Percentiles rank a stretch among this genome's conserved stretches.
These are phyloP conservation scores for Hemaris fuciformis DNA, from an alignment of 2,888 invertebrate species.

Conservation along the genomic window DNA sequence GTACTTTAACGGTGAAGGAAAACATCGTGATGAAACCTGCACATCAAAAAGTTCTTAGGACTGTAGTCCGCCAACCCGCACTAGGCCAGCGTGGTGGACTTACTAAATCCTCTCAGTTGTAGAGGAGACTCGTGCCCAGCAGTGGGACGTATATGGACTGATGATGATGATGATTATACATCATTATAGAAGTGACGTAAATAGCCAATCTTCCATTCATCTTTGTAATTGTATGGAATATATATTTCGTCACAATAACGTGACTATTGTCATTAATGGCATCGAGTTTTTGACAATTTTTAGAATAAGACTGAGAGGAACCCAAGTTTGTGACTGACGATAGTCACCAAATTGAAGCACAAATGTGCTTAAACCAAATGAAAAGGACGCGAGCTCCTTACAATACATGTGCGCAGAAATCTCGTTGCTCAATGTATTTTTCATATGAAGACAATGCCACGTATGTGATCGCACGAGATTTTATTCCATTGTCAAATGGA, in stretches of 20 bases:
- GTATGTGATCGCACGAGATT: background rate
- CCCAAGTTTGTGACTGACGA: background rate
- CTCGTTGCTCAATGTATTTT: background rate
- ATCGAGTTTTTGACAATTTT: background rate
- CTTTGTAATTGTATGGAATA: background rate
- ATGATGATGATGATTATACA: too few species aligned
- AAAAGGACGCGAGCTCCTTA: background rate
- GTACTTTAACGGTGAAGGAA: too few species aligned
- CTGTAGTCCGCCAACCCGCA: too few species aligned
- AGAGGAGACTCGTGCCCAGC: too few species aligned
- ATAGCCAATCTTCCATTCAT: background rate
- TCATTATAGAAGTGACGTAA: too few species aligned
- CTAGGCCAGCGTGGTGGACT: too few species aligned
- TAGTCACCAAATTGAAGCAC: background rate
- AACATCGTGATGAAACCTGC: too few species aligned
- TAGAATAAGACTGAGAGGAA: background rate
- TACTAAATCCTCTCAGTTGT: too few species aligned
- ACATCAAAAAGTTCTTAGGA: too few species aligned
- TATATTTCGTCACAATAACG: background rate
- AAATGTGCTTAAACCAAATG: background rate
- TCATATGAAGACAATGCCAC: background rate
- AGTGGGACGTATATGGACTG: too few species aligned
- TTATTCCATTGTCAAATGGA: background rate
- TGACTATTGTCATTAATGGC: background rate
- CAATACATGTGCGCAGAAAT: background rate